Percentiles rank a stretch among this genome's conserved stretches.
Conservation (phyloP, 2,113 vertebrate species). For the Tetrao urogallus region DNA sequence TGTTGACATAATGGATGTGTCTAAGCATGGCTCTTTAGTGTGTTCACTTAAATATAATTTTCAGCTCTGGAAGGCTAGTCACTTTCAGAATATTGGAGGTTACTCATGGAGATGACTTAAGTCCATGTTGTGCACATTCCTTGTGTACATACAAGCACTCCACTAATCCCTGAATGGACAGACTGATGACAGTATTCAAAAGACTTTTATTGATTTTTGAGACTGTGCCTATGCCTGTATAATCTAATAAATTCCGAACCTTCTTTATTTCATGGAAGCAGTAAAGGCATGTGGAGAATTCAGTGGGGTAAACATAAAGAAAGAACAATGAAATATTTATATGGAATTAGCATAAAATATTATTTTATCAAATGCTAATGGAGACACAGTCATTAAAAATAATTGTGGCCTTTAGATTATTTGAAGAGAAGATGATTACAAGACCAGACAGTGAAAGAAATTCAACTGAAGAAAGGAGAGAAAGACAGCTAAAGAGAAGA, state of each 20-base stretch:
- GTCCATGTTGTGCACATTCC: neutral
- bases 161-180: neutral
- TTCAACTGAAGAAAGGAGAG: neutral
- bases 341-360: neutral
- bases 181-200: neutral
- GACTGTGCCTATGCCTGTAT: neutral
- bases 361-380: neutral
- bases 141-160: neutral
- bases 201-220: neutral
- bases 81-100: neutral
- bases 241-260: neutral
- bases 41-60: neutral
- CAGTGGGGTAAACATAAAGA: neutral
- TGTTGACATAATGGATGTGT: neutral
- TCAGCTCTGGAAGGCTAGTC: neutral
- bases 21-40: neutral
- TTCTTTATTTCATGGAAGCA: neutral
- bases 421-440: neutral
- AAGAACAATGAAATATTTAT: neutral
- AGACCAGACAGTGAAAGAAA: neutral
- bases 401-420: neutral
- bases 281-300: neutral
- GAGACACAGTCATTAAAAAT: neutral
- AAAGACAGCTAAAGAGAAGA: neutral
- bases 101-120: neutral